Evolutionary conservation across 2,113 vertebrate genomes (phyloP).

Genomic region (Siniperca knerii): DNA sequence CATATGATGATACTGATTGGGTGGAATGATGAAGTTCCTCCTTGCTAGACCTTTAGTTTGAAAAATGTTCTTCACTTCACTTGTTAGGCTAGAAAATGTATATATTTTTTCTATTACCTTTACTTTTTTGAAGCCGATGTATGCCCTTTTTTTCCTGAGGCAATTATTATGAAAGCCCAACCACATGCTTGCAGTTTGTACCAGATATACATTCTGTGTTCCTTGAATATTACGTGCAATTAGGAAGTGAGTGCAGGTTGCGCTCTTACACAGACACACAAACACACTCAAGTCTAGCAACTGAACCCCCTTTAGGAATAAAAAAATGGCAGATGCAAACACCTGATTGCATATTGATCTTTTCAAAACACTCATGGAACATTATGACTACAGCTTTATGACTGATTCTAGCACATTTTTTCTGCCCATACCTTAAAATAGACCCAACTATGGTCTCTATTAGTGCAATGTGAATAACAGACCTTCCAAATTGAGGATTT

Average conservation of each 20-base stretch:
- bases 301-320: conserved; percentile 3
- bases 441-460: neutral
- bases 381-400: conserved; percentile 5
- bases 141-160: neutral
- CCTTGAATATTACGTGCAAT: neutral
- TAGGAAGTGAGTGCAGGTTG: neutral
- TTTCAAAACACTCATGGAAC: conserved; percentile 1
- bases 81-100: neutral
- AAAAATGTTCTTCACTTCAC: neutral
- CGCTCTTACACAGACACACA: neutral
- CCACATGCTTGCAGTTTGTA: neutral
- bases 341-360: conserved; percentile 62
- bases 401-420: neutral
- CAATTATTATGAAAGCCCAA: neutral
- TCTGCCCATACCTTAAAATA: neutral
- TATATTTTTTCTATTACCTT: neutral
- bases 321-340: neutral
- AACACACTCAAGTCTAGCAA: neutral
- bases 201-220: neutral
- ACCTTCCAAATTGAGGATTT: neutral
- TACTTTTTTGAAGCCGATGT: neutral
- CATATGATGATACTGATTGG: neutral
- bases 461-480: neutral
- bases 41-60: neutral
- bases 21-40: neutral